These are phyloP conservation scores for Acrossocheilus fasciatus DNA, from an alignment of 2,797 vertebrate species.

Conservation along the genomic window DNA sequence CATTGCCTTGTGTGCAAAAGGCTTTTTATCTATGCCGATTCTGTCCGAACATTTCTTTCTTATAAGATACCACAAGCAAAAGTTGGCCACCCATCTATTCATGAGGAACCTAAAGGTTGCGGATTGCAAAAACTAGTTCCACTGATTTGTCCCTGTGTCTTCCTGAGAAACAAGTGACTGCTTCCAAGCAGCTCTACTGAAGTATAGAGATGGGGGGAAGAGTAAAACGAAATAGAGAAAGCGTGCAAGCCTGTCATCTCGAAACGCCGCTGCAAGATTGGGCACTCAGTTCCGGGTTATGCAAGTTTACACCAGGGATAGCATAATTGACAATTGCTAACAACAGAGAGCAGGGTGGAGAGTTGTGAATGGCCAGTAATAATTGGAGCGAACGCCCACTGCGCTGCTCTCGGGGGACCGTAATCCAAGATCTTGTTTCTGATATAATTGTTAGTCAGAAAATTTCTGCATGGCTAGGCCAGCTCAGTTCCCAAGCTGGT, in stretches of 20 bases:
- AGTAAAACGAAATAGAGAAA: slow-evolving; percentile 49
- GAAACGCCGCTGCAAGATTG: slow-evolving; percentile 82
- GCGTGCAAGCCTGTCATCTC: slow-evolving; percentile 77
- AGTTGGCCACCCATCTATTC: slow-evolving; percentile 41
- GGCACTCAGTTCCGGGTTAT: slow-evolving; percentile 85
- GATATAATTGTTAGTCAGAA: slow-evolving; percentile 92
- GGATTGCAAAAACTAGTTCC: slow-evolving; percentile 36
- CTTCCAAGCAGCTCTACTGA: slow-evolving; percentile 65
- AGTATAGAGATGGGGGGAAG: slow-evolving; percentile 52
- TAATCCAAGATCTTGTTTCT: slow-evolving; percentile 90
- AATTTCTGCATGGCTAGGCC: slow-evolving; percentile 86
- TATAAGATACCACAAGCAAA: slow-evolving; percentile 36
- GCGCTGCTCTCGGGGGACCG: slow-evolving; percentile 80
- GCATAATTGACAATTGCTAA: slow-evolving; percentile 88
- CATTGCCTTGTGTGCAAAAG: background rate
- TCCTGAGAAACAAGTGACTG: slow-evolving; percentile 66
- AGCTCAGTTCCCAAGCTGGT: slow-evolving; percentile 86
- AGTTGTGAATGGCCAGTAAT: slow-evolving; percentile 88
- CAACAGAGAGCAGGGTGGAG: slow-evolving; percentile 82
- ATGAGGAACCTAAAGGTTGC: slow-evolving; percentile 38
- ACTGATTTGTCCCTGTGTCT: slow-evolving; percentile 59
- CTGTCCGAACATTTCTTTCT: slow-evolving; percentile 43
- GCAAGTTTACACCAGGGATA: slow-evolving; percentile 85
- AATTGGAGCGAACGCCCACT: slow-evolving; percentile 87
- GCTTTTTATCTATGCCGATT: slow-evolving; percentile 31